Evolutionary conservation across 2,113 vertebrate species (phyloP).

Genomic region (Hassar affinis): DNA sequence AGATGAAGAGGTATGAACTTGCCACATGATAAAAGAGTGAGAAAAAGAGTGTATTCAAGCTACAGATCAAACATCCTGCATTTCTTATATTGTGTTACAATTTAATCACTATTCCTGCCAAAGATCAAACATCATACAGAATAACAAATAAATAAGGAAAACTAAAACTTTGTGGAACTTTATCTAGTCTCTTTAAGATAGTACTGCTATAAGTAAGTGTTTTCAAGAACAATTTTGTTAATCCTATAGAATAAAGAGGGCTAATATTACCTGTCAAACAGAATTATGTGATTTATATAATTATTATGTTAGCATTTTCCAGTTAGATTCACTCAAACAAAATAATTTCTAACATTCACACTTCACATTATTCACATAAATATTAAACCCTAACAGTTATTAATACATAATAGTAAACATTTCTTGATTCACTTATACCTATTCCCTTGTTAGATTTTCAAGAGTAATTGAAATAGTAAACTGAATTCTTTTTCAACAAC

Average conservation of each 20-base stretch:
- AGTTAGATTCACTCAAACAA: background rate
- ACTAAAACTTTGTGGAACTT: background rate
- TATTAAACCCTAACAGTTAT: background rate
- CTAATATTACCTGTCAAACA: background rate
- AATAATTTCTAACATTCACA: background rate
- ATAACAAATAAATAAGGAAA: background rate
- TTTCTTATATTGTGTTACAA: background rate
- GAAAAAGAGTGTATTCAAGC: background rate
- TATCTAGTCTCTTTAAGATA: background rate
- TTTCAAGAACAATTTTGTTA: background rate
- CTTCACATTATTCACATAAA: background rate
- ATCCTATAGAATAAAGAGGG: background rate
- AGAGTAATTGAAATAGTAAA: background rate
- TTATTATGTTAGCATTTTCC: too few relatives aligned
- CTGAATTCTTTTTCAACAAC: background rate
- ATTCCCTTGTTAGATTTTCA: background rate
- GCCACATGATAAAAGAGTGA: background rate
- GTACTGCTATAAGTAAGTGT: background rate
- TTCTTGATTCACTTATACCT: background rate
- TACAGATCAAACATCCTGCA: background rate
- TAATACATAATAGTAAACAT: background rate
- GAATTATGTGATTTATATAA: too few relatives aligned
- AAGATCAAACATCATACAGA: background rate
- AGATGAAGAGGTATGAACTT: constrained; percentile 35
- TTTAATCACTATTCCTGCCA: background rate